A percentile compares a stretch with the other conserved stretches of the same genome.
Evolutionary conservation across 2,797 vertebrate species (phyloP).

Genomic region (Enteromius argenteus): DNA sequence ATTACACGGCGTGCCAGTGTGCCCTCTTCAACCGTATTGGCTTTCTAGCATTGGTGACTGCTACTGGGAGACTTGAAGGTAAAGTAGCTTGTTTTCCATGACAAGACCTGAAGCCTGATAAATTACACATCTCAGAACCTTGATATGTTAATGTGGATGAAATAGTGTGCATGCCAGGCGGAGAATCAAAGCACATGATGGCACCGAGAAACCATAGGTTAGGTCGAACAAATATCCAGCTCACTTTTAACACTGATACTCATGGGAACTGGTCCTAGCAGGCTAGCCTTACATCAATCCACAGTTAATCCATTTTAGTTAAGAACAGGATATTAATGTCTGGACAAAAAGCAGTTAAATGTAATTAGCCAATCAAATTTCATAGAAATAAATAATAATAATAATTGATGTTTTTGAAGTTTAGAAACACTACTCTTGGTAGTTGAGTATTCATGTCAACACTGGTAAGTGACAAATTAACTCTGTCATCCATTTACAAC

Average conservation of each 20-base stretch:
- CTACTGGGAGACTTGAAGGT: conserved; percentile 62
- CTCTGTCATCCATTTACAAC: neutral
- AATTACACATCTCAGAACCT: conserved; percentile 56
- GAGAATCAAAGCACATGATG: conserved; percentile 43
- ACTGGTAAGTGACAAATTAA: neutral
- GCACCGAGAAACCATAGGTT: conserved; percentile 10
- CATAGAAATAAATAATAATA: neutral
- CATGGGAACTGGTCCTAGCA: conserved; percentile 9
- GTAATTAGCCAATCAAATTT: neutral
- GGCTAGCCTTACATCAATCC: neutral
- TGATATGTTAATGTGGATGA: conserved; percentile 43
- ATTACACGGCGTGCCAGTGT: conserved; percentile 67
- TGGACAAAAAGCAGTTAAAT: neutral
- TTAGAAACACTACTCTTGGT: neutral
- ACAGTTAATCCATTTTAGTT: conserved; percentile 1
- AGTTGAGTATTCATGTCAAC: neutral
- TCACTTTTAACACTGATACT: neutral
- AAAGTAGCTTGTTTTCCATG: conserved; percentile 58
- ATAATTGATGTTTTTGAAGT: neutral
- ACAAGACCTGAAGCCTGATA: conserved; percentile 70
- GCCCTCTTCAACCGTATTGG: conserved; percentile 68
- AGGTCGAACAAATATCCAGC: neutral
- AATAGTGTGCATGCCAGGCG: conserved; percentile 60
- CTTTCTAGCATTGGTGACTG: conserved; percentile 64
- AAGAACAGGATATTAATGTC: conserved; percentile 37